Evolutionary conservation across 2,113 vertebrate genomes (phyloP), one percentile per base, ranked within the genome.

Genomic region (Peromyscus leucopus): DNA sequence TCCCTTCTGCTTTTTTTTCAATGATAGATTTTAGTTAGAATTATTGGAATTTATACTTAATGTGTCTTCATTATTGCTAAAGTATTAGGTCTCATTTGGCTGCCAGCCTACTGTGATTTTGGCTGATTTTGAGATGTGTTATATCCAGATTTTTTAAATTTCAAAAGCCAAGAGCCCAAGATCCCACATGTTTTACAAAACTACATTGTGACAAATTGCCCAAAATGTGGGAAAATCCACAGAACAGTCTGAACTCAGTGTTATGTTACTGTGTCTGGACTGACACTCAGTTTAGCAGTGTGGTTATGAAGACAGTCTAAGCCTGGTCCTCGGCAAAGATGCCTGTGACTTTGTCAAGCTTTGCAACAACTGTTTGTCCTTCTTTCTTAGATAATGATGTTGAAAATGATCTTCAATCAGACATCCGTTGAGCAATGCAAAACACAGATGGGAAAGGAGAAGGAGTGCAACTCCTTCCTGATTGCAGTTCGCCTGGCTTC

Each of bases 401-500:
- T 99, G 98, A 99, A 98, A 98, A 99, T 99, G 99, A 98, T 99
- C 98, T 99, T 98, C 93, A 99, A 97, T 94, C 99, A 97, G 65
- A 97, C 98, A 0, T 99, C 99, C 0, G 98, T 99, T 0, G 99
- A 99, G n/a, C 97, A 98, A 10, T 99, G 99, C 98, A 99, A 97
- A 93, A 72, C 42, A 0, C 97, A 85, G 1, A 93, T 65, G 0
- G 99, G 98, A 22, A 88, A 96, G 90, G 98, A 94, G 79, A 91
- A 97, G 39, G 99, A 99, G 69, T 99, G 99, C 94, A 98, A 99
- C 78, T 99, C 99, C 98, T 99, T 99, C 80, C 97, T 99, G 96
- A 99, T 98, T 0, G 99, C 99, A 0, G 99, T 99, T 94, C 99
- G 99, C 87, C 96, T 99, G 98, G 99, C 99, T 57, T 99, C 99